Percentiles rank a stretch among this genome's conserved stretches.
phyloP scores from a whole-genome alignment of 2,888 invertebrate species.

The Chrysodeixis includens region DNA sequence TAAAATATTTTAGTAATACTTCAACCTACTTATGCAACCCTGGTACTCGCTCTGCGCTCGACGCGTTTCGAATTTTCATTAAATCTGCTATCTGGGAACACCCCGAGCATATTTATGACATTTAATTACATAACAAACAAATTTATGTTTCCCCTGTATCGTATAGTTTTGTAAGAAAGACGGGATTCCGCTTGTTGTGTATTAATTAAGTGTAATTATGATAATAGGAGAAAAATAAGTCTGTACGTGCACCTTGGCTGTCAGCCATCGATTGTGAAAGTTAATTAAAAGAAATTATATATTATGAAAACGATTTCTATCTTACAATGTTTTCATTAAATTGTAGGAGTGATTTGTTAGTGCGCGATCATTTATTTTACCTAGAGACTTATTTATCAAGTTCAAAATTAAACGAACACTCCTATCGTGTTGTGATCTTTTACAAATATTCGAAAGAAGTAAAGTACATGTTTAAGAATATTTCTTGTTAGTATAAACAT shows the following conservation, averaged over 20 bases:
- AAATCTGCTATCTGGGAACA: constrained; percentile 6
- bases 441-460: no score
- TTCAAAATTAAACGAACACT: no score
- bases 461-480: no score
- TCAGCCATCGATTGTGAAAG: constrained; percentile 38
- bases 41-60: neutral
- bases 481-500: no score
- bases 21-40: neutral
- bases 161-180: neutral
- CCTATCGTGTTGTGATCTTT: no score
- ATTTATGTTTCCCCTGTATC: neutral
- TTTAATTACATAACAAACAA: neutral
- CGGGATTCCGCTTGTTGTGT: neutral
- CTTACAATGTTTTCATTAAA: neutral
- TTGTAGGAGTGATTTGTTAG: neutral
- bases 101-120: constrained; percentile 23
- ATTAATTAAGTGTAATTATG: constrained; percentile 26
- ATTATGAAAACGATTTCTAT: constrained; percentile 21
- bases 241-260: constrained; percentile 17
- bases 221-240: constrained; percentile 29
- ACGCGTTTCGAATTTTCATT: neutral
- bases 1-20: neutral
- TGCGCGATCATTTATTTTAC: neutral
- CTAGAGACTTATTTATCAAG: neutral
- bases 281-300: constrained; percentile 29